These are phyloP conservation scores for Misgurnus mizolepis DNA, from an alignment of 2,113 vertebrate genomes.

Conservation along the genomic window DNA sequence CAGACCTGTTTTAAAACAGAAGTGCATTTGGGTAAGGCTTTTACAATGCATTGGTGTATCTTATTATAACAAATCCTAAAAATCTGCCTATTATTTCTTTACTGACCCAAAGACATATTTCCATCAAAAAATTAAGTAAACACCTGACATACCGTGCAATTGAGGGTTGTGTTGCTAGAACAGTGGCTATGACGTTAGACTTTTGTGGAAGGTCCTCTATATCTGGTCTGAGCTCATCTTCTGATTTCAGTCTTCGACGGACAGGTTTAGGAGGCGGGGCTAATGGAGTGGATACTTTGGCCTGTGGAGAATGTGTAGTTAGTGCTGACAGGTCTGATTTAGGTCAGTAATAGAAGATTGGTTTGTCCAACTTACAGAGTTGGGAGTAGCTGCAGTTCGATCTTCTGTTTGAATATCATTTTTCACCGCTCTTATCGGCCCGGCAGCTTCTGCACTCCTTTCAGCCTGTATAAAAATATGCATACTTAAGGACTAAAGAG, in stretches of 20 bases:
- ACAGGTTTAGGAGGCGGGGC: slow-evolving; percentile 96
- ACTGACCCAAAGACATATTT: no score
- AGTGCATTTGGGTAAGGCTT: not conserved
- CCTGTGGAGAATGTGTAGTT: slow-evolving; percentile 65
- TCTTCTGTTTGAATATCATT: slow-evolving; percentile 88
- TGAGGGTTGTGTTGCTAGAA: slow-evolving; percentile 90
- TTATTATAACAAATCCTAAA: no score
- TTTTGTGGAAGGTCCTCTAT: slow-evolving; percentile 89
- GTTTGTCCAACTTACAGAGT: slow-evolving; percentile 75
- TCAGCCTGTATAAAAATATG: slow-evolving; percentile 75
- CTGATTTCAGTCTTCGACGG: slow-evolving; percentile 94
- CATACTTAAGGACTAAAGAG: no score
- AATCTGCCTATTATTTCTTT: no score
- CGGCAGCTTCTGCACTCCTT: slow-evolving; percentile 82
- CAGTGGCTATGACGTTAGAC: slow-evolving; percentile 83
- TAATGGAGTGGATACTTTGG: slow-evolving; percentile 88
- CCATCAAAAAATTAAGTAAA: not conserved
- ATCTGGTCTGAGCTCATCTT: slow-evolving; percentile 93
- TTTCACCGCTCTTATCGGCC: slow-evolving; percentile 86
- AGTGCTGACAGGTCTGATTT: not conserved
- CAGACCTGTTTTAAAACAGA: slow-evolving; percentile 73
- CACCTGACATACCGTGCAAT: slow-evolving; percentile 85
- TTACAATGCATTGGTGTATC: not conserved
- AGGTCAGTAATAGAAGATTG: not conserved
- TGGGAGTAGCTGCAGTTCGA: slow-evolving; percentile 78